Percentiles rank a stretch among this genome's conserved stretches.
Conservation (phyloP, 2,113 vertebrate genomes). For the Pandion haliaetus region DNA sequence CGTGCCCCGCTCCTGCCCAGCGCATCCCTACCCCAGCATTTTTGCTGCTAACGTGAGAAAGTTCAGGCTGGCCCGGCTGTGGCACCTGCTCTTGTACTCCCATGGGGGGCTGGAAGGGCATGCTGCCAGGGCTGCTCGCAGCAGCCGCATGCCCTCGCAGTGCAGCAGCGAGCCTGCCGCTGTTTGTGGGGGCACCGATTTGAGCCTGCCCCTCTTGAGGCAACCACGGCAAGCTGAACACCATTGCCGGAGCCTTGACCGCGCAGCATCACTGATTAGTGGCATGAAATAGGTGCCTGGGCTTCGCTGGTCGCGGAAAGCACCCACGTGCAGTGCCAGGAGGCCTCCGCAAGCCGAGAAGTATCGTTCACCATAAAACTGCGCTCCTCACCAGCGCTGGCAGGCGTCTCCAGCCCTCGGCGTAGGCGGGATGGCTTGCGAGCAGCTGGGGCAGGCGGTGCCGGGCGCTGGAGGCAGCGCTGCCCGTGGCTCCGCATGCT, state of each 20-base stretch:
- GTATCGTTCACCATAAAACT: not conserved
- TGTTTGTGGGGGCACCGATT: not conserved
- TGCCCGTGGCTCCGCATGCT: not conserved
- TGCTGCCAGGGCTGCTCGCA: not conserved
- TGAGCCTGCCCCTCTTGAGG: not conserved
- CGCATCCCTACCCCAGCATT: not conserved
- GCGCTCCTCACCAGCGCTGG: not conserved
- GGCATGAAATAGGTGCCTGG: not conserved
- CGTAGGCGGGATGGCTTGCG: not conserved
- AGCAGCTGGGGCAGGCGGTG: not conserved
- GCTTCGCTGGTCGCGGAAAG: not conserved
- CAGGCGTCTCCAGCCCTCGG: not conserved
- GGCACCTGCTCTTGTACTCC: not conserved
- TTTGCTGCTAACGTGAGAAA: not conserved
- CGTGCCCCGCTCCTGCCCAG: not conserved
- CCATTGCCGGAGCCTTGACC: not conserved
- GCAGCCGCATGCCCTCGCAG: not conserved
- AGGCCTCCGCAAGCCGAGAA: not conserved
- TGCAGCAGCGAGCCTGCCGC: not conserved
- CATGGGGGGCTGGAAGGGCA: fast-evolving
- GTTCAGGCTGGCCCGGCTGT: fast-evolving
- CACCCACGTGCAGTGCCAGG: not conserved
- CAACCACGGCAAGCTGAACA: not conserved
- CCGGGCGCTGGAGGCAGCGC: not conserved
- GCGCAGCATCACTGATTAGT: not conserved